Evolutionary conservation across 2,797 vertebrate genomes (phyloP).

Genomic region (Platyrinchus mystaceus): DNA sequence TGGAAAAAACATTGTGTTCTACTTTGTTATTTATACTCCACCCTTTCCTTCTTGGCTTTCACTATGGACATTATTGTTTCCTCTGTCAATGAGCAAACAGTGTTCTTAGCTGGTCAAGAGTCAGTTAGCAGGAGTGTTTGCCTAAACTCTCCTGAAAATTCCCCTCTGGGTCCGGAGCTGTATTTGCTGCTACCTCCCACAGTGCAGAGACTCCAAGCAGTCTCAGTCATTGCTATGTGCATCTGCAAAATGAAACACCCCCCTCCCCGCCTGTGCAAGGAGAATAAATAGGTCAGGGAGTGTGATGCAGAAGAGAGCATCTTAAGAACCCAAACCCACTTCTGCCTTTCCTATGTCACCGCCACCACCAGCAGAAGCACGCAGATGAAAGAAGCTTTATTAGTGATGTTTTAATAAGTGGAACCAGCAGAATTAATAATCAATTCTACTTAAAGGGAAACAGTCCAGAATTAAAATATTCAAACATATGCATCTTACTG

Average conservation of each 20-base stretch:
- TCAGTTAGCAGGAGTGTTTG: background rate
- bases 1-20: constrained; percentile 57
- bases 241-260: background rate
- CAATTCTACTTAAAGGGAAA: background rate
- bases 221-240: background rate
- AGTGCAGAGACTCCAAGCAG: background rate
- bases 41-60: constrained; percentile 60
- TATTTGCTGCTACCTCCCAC: background rate
- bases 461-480: constrained; percentile 6
- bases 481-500: background rate
- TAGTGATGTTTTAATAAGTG: background rate
- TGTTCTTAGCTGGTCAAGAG: background rate
- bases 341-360: background rate
- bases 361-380: background rate
- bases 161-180: fast-evolving
- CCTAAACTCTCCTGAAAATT: background rate
- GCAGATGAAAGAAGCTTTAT: background rate
- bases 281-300: constrained; percentile 53
- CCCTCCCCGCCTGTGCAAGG: fast-evolving
- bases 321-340: background rate
- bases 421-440: background rate
- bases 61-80: constrained; percentile 30
- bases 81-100: background rate
- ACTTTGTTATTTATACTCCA: constrained; percentile 50
- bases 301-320: background rate